Evolutionary conservation across 2,797 vertebrate species (phyloP).

Genomic region (Mycteria americana): DNA sequence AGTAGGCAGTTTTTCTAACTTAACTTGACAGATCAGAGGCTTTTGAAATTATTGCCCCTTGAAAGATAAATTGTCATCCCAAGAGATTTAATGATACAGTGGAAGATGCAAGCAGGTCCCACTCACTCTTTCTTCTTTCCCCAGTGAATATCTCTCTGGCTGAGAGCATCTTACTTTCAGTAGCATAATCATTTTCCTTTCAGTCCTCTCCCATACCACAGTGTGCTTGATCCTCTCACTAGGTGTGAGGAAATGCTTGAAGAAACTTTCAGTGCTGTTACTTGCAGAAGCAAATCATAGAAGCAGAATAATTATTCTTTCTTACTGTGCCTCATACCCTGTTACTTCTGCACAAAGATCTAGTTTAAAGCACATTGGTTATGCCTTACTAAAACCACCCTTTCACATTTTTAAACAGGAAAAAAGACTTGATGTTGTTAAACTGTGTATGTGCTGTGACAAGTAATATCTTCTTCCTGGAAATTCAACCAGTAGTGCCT

Average conservation of each 20-base stretch:
- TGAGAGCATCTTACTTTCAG: neutral
- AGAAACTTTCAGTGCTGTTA: slow-evolving; percentile 1
- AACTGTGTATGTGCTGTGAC: neutral
- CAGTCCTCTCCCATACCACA: neutral
- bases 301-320: slow-evolving; percentile 27
- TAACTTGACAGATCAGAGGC: neutral
- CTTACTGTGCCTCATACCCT: neutral
- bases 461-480: neutral
- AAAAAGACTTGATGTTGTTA: neutral
- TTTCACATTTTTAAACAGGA: neutral
- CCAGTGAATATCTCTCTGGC: neutral
- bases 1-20: neutral
- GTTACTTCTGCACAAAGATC: slow-evolving; percentile 24
- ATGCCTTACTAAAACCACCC: neutral
- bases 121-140: neutral
- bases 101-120: neutral
- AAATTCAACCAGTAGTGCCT: neutral
- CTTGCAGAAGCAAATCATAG: slow-evolving; percentile 14
- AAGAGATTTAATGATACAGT: neutral
- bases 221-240: neutral
- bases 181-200: slow-evolving; percentile 6
- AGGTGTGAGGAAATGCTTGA: slow-evolving; percentile 1
- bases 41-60: slow-evolving; percentile 3
- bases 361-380: slow-evolving; percentile 8
- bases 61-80: slow-evolving; percentile 21